phyloP scores from a whole-genome alignment of 2,113 vertebrate species.

The Chlorocebus sabaeus region DNA sequence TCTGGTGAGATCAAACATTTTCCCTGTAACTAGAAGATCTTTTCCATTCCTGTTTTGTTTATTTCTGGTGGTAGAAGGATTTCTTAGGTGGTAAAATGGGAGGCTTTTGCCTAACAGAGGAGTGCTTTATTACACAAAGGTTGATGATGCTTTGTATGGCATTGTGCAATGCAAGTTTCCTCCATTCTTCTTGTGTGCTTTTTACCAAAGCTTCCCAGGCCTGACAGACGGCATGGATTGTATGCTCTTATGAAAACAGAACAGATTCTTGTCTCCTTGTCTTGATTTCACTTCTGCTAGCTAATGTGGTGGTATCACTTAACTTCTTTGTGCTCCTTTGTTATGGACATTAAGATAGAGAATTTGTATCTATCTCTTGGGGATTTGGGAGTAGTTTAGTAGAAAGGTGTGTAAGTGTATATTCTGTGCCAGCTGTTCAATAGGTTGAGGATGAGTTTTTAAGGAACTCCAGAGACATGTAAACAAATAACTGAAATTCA shows the following conservation, averaged over 20 bases:
- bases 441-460: neutral
- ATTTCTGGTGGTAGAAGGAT: neutral
- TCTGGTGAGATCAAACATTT: neutral
- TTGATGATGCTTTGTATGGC: neutral
- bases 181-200: neutral
- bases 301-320: neutral
- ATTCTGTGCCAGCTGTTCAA: neutral
- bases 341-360: neutral
- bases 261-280: neutral
- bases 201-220: neutral
- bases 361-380: neutral
- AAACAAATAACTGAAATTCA: neutral
- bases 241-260: neutral
- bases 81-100: neutral
- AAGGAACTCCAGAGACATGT: neutral
- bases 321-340: neutral
- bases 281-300: neutral
- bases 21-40: neutral
- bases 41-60: neutral
- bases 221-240: neutral
- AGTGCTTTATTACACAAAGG: neutral
- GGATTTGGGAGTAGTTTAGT: neutral
- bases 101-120: neutral
- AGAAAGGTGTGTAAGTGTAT: neutral
- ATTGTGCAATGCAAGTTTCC: neutral